Percentiles rank a stretch among this genome's conserved stretches.
These are phyloP conservation scores for Luffia ferchaultella DNA, from an alignment of 2,888 invertebrate species.

Conservation along the genomic window DNA sequence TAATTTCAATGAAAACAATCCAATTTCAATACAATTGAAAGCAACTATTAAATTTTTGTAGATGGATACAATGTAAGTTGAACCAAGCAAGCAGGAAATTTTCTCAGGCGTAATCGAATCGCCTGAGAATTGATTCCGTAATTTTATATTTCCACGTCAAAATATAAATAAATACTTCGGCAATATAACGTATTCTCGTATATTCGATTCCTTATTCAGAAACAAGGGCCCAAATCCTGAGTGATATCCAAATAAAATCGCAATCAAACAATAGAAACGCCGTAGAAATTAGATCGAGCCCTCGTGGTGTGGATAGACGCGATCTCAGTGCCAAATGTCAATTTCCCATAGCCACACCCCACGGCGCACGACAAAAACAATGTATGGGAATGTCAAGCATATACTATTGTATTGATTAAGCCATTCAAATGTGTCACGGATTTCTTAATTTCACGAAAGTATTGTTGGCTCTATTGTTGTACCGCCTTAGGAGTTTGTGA, in stretches of 20 bases:
- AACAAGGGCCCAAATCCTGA: too few species aligned
- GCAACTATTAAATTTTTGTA: too few species aligned
- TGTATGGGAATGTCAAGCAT: constrained; percentile 51
- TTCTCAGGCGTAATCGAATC: too few species aligned
- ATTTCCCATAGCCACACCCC: constrained; percentile 40
- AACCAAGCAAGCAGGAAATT: too few species aligned
- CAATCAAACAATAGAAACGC: constrained; percentile 51
- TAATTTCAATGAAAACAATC: too few species aligned
- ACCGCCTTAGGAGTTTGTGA: constrained; percentile 58
- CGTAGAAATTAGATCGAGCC: constrained; percentile 33
- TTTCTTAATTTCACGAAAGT: constrained; percentile 35
- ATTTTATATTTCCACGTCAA: too few species aligned
- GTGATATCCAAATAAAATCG: constrained; percentile 60
- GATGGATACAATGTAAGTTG: too few species aligned
- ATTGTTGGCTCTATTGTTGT: constrained; percentile 33
- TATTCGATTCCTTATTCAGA: too few species aligned
- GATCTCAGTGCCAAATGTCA: constrained; percentile 38
- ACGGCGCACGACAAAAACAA: constrained; percentile 45
- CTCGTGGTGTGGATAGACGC: constrained; percentile 18
- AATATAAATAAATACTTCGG: too few species aligned
- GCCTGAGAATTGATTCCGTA: too few species aligned
- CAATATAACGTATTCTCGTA: too few species aligned
- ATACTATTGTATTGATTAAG: constrained; percentile 60
- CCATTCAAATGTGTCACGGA: constrained; percentile 50
- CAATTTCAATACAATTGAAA: too few species aligned